Evolutionary conservation across 2,113 vertebrate species (phyloP), one percentile per base, ranked within the genome.

Genomic region (Lampris incognitus): DNA sequence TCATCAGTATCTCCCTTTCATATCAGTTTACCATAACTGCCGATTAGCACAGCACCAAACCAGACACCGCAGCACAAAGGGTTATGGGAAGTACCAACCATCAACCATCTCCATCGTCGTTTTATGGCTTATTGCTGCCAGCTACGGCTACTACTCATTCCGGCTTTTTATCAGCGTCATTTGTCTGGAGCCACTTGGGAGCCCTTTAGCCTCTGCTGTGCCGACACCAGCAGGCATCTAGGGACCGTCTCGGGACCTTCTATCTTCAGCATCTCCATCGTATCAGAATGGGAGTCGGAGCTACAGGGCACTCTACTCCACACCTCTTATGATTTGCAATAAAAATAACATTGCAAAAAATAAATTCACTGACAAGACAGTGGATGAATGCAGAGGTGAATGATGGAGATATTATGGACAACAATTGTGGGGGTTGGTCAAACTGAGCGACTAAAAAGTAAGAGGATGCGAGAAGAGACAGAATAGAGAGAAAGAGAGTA

Each of bases 291-390:
- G 46, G 73, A 37, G 40, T 59, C 65, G 59, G 2, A 1, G 58
- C 54, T 24, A 49, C 9, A 9, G 13, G 38, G 10, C 50, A 8
- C 11, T 57, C 60, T 48, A 57, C 51, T 67, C 54, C 68, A 67
- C 62, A 58, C 74, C 42, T 38, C 39, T 24, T 59, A n/a, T 64
- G 36, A 68, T 67, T 63, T 13, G n/a, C 36, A 57, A 48, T 6
- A 57, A 10, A 24, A 24, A 24, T 24, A 24, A 24, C 24, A 24
- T 24, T 24, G 24, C 0, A 24, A 24, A 24, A 24, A 24, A 24
- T 24, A 24, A 24, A 24, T 24, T 24, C 24, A 24, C 24, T 24
- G 24, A 24, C 24, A 24, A 24, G 24, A 24, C 24, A 24, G 24
- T 24, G 24, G 24, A 24, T 24, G 24, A 24, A 24, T 59, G 37